Conservation (phyloP, 2,113 vertebrate genomes). For the Apodemus sylvaticus region DNA sequence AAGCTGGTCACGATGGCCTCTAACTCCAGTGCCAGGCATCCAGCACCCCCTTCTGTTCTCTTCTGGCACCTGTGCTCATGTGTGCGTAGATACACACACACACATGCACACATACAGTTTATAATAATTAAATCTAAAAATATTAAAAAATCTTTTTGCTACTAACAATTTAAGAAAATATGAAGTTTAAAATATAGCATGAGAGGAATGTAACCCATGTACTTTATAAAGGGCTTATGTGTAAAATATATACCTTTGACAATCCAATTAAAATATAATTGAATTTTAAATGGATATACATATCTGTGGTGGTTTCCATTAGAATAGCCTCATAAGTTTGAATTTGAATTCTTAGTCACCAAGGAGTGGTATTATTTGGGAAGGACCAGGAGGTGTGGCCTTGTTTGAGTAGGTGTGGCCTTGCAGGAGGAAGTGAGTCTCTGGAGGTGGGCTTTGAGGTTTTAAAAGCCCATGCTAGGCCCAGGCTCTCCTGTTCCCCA, state of each 20-base stretch:
- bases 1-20: not conserved
- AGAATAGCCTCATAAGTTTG: not conserved
- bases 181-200: constrained; percentile 11
- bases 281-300: not conserved
- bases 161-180: constrained; percentile 11
- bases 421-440: not conserved
- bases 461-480: not conserved
- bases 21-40: not conserved
- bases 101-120: not conserved
- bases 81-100: not conserved
- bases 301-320: not conserved
- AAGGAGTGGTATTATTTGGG: not conserved
- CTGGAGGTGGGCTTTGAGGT: not conserved
- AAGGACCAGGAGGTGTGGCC: not conserved
- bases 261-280: not conserved
- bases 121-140: not conserved
- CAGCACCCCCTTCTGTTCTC: not conserved
- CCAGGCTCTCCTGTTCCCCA: too few species aligned
- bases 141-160: not conserved
- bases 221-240: not conserved
- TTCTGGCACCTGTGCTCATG: not conserved
- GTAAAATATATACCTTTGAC: not conserved
- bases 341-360: not conserved
- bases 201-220: not conserved
- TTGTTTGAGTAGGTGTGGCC: not conserved